phyloP scores from a whole-genome alignment of 2,113 vertebrate genomes.

The Formicarius rufipectus region DNA sequence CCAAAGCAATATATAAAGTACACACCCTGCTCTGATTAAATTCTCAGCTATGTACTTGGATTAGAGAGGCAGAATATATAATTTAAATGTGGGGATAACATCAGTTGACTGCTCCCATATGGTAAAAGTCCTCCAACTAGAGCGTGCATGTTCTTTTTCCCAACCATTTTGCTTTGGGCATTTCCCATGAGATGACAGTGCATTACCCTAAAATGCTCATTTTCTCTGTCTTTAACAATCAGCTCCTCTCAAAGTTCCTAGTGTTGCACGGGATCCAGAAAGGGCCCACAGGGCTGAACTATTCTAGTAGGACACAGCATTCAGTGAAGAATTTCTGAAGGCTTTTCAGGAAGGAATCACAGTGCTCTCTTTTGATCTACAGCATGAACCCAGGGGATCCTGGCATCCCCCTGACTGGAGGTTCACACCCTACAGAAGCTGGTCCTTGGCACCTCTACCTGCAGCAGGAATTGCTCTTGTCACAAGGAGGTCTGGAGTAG shows the following conservation, averaged over 20 bases:
- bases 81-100: not conserved
- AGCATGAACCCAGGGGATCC: not conserved
- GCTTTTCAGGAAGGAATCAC: not conserved
- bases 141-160: not conserved
- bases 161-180: not conserved
- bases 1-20: not conserved
- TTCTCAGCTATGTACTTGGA: not conserved
- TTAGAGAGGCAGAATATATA: not conserved
- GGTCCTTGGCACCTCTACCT: not conserved
- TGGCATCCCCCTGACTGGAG: not conserved
- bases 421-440: not conserved
- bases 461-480: not conserved
- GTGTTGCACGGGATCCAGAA: not conserved
- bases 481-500: not conserved
- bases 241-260: not conserved
- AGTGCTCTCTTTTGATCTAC: not conserved
- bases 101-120: not conserved
- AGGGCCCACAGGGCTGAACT: not conserved
- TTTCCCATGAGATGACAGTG: not conserved
- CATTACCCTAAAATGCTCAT: not conserved
- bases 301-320: not conserved
- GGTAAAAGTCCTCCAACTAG: not conserved
- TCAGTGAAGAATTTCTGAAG: not conserved
- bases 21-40: slow-evolving; percentile 21
- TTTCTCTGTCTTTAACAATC: not conserved